A percentile compares a stretch with the other conserved stretches of the same genome.
Conservation (phyloP, 2,888 invertebrate species). For the Hypselothyrea guttata region DNA sequence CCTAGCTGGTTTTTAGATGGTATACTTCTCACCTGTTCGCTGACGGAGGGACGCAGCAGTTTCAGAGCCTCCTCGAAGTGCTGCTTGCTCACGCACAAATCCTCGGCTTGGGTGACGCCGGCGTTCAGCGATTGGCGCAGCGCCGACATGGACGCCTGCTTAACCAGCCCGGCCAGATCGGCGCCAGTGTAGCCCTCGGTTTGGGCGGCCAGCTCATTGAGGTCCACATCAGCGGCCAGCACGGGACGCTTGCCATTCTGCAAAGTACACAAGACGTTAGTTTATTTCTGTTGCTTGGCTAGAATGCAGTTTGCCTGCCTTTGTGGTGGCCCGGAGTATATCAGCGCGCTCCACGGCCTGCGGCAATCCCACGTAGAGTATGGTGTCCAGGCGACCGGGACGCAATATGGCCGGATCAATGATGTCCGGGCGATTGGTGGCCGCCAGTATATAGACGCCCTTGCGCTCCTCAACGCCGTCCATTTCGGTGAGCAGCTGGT, state of each 20-base stretch:
- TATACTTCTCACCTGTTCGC: constrained; percentile 86
- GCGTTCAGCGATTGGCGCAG: constrained; percentile 89
- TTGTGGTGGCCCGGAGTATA: constrained; percentile 94
- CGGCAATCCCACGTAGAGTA: constrained; percentile 95
- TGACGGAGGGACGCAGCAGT: constrained; percentile 94
- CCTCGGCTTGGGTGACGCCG: constrained; percentile 82
- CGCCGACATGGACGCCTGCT: constrained; percentile 92
- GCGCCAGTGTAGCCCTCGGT: constrained; percentile 95
- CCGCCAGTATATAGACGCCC: constrained; percentile 97
- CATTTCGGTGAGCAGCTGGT: constrained; percentile 99
- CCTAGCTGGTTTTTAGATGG: too few relatives aligned
- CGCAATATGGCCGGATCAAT: constrained; percentile 97
- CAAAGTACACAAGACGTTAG: neutral
- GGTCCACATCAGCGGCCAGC: constrained; percentile 89
- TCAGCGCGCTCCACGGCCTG: constrained; percentile 90
- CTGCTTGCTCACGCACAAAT: constrained; percentile 85
- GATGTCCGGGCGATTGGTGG: constrained; percentile 98
- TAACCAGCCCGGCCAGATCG: constrained; percentile 93
- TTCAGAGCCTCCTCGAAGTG: constrained; percentile 91
- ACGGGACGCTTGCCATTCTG: constrained; percentile 91
- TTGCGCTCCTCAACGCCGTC: constrained; percentile 96
- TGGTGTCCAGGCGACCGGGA: constrained; percentile 93
- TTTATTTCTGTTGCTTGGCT: too few relatives aligned
- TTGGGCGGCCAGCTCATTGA: constrained; percentile 87
- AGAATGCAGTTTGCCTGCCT: constrained; percentile 83